Conservation (phyloP, 2,888 invertebrate genomes). For the Epinotia brunnichana region DNA sequence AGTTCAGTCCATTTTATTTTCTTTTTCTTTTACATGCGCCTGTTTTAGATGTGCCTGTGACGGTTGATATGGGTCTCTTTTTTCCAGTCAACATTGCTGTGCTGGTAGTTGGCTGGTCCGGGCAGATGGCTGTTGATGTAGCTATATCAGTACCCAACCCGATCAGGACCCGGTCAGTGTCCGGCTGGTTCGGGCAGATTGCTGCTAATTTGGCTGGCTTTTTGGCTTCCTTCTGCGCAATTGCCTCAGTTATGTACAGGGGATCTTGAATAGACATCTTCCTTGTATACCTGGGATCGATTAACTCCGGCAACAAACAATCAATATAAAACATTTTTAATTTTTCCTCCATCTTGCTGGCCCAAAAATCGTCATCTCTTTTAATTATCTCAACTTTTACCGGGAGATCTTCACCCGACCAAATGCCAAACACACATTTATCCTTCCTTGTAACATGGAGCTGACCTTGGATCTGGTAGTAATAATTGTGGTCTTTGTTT, state of each 20-base stretch:
- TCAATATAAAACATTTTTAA: neutral
- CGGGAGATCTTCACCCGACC: neutral
- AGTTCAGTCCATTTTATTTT: too few species aligned
- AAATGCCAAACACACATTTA: neutral
- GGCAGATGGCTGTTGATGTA: too few species aligned
- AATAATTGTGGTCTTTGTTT: neutral
- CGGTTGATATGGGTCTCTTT: too few species aligned
- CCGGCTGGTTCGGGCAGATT: too few species aligned
- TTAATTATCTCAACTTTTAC: neutral
- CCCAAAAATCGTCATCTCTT: slow-evolving; percentile 1
- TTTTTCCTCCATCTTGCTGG: neutral
- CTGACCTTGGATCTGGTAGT: neutral
- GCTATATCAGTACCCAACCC: too few species aligned
- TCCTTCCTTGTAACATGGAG: neutral
- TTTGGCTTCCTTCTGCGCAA: neutral
- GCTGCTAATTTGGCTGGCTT: neutral
- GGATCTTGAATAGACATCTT: neutral
- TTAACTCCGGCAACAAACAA: neutral
- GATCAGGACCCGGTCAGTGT: too few species aligned
- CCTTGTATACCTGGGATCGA: neutral
- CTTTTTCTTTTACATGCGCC: too few species aligned
- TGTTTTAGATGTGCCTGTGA: too few species aligned
- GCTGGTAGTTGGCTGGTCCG: too few species aligned
- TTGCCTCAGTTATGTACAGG: neutral
- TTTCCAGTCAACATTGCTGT: too few species aligned